Conservation (phyloP, 64 coral and sea anemone genomes). For the Stichodactyla helianthus region DNA sequence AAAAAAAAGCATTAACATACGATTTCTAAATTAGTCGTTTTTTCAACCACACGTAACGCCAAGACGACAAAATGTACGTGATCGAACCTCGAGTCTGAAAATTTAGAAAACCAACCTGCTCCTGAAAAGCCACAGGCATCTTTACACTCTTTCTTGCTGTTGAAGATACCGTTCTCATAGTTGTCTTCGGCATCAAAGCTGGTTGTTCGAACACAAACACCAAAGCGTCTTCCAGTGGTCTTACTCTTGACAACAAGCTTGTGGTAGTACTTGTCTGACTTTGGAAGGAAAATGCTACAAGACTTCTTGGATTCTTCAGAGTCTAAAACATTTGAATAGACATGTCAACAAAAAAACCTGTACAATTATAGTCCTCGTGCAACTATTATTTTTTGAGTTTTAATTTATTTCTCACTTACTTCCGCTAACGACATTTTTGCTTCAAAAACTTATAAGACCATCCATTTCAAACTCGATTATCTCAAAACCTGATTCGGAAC, state of each 20-base stretch:
- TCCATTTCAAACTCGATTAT: too few species aligned
- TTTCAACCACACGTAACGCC: too few species aligned
- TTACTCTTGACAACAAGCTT: conserved; percentile 25
- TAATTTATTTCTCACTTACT: too few species aligned
- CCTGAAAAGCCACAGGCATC: not conserved
- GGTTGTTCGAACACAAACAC: conserved; percentile 17
- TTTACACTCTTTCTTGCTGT: conserved; percentile 25
- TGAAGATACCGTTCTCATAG: not conserved
- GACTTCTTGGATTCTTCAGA: conserved; percentile 9
- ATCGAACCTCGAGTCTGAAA: not conserved
- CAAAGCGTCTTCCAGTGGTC: conserved; percentile 15
- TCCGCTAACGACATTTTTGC: too few species aligned
- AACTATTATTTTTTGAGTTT: too few species aligned
- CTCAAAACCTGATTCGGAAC: too few species aligned
- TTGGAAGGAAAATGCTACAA: conserved; percentile 21
- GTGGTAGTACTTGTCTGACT: conserved; percentile 23
- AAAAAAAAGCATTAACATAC: too few species aligned
- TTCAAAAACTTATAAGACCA: too few species aligned
- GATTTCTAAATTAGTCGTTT: too few species aligned
- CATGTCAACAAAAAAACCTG: not conserved
- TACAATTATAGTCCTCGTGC: too few species aligned
- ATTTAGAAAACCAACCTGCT: not conserved
- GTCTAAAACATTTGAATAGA: not conserved
- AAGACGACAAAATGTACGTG: too few species aligned
- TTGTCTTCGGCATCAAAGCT: conserved; percentile 22